Percentiles rank a stretch among this genome's conserved stretches.
Conservation (phyloP, 2,113 vertebrate species). For the Leptocoma aspasia region DNA sequence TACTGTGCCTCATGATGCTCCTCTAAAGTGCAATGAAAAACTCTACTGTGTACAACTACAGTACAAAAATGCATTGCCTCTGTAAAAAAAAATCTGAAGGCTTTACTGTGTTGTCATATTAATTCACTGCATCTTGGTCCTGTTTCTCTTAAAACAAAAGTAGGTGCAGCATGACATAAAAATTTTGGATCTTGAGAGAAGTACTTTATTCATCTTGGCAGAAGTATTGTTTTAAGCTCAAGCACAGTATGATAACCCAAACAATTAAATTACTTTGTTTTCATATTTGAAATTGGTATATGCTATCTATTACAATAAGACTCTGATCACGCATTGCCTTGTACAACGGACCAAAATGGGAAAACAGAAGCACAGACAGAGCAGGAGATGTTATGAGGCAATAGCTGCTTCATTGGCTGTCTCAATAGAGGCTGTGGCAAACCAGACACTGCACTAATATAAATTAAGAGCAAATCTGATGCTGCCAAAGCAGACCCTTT, state of each 20-base stretch:
- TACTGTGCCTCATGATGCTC: neutral
- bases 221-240: neutral
- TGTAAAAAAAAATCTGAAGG: neutral
- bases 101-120: neutral
- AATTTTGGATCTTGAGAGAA: neutral
- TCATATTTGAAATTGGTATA: neutral
- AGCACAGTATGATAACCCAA: neutral
- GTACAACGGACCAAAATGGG: neutral
- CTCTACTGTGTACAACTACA: neutral
- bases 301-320: neutral
- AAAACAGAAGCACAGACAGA: neutral
- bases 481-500: neutral
- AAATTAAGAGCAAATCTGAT: neutral
- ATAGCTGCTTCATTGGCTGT: rapidly evolving
- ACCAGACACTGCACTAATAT: rapidly evolving
- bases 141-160: neutral
- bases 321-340: neutral
- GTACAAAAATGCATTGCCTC: neutral
- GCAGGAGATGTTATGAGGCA: neutral
- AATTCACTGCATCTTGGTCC: neutral
- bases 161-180: neutral
- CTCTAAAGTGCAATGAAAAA: neutral
- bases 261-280: neutral
- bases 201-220: neutral
- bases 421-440: neutral